Conservation (phyloP, 2,797 vertebrate species). For the Chloroceryle amazona region DNA sequence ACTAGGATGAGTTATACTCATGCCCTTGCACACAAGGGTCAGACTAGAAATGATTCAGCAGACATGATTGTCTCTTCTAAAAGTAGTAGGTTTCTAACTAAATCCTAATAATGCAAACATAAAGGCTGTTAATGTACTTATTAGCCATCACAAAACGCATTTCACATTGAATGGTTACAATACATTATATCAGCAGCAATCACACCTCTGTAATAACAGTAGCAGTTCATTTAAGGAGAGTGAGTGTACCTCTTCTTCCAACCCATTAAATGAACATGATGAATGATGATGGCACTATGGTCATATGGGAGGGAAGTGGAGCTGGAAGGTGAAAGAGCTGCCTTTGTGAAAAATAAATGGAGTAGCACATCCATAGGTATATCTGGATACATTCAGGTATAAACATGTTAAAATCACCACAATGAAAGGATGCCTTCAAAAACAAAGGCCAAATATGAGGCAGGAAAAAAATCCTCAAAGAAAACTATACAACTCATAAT, state of each 20-base stretch:
- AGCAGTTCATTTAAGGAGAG: conserved; percentile 67
- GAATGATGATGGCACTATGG: conserved; percentile 44
- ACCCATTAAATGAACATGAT: conserved; percentile 55
- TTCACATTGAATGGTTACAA: conserved; percentile 67
- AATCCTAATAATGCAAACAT: conserved; percentile 73
- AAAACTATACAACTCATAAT: neutral
- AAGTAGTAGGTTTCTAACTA: conserved; percentile 63
- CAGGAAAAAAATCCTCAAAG: neutral
- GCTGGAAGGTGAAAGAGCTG: conserved; percentile 54
- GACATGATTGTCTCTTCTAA: neutral
- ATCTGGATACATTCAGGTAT: neutral
- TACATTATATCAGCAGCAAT: conserved; percentile 65
- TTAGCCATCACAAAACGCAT: conserved; percentile 68
- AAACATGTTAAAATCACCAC: neutral
- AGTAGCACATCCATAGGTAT: neutral
- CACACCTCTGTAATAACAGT: conserved; percentile 57
- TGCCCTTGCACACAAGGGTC: conserved; percentile 57
- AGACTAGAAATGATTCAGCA: conserved; percentile 15
- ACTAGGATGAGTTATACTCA: conserved; percentile 42
- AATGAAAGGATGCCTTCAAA: neutral
- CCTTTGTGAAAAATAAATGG: conserved; percentile 25
- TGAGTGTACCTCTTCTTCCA: conserved; percentile 57
- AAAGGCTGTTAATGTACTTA: conserved; percentile 66
- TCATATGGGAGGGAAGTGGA: conserved; percentile 13
- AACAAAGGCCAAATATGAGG: neutral